These are phyloP conservation scores for Drosophila neocordata DNA, from an alignment of 1,140 invertebrate genomes.

Conservation along the genomic window DNA sequence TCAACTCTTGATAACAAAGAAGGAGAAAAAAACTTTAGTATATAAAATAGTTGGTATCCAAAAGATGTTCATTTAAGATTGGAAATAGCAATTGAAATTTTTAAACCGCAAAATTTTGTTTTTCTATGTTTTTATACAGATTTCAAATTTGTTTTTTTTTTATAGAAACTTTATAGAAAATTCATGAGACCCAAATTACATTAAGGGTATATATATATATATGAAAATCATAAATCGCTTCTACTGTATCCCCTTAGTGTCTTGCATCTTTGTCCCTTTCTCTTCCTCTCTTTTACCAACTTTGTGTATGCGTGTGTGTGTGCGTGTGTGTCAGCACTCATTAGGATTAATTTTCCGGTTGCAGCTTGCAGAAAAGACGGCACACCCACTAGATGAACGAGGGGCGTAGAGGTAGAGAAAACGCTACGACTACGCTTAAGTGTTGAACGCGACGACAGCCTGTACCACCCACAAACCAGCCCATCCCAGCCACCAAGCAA, in stretches of 20 bases:
- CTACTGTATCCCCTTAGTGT: constrained; percentile 40
- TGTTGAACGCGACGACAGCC: constrained; percentile 46
- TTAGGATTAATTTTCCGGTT: constrained; percentile 81
- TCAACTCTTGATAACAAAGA: too few relatives aligned
- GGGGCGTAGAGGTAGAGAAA: constrained; percentile 1
- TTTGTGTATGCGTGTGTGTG: constrained; percentile 11
- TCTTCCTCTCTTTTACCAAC: constrained; percentile 22
- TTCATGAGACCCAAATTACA: neutral
- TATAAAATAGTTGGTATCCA: too few relatives aligned
- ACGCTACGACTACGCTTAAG: constrained; percentile 48
- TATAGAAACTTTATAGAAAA: neutral
- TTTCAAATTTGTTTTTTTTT: too few relatives aligned
- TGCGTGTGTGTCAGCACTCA: constrained; percentile 74
- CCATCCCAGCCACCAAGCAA: neutral
- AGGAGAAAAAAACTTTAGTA: too few relatives aligned
- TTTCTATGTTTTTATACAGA: too few relatives aligned
- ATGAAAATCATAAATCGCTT: constrained; percentile 73
- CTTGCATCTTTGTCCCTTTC: constrained; percentile 45
- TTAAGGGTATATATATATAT: constrained; percentile 24
- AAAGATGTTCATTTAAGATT: too few relatives aligned
- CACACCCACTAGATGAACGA: constrained; percentile 22
- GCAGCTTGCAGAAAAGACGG: constrained; percentile 61
- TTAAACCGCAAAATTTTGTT: too few relatives aligned
- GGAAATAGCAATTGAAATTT: too few relatives aligned
- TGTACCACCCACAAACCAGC: neutral